Base-by-base conservation (phyloP, 2,888 invertebrate species). In the Trichogramma dendrolimi region DNA sequence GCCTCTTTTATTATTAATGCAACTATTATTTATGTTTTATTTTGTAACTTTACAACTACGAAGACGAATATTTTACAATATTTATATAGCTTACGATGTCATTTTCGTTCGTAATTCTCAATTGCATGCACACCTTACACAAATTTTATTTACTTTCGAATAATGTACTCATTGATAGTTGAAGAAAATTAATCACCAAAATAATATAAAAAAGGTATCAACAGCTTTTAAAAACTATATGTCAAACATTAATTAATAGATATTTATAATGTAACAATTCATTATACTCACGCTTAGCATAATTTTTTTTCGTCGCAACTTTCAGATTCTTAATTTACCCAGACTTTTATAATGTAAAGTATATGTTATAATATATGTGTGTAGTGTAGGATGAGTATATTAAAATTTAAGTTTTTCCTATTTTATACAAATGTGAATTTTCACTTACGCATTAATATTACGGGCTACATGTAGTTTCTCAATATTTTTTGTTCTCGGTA, bases 161-260 rank as follows among this genome's bases (percentile, higher is more conserved):
- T 50, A 51, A 44, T 49, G 44, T 48, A 42, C 53, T 44, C 56
- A 49, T 58, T 57, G 50, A 46, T 56, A 44, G 48, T 54, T 48
- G n/a, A 27, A 27, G 27, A 5, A 50, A 60, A 67, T 56, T 70
- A 73, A 70, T 72, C 66, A 72, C 72, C 67, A 66, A 67, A 68
- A 69, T 69, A 71, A 67, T 69, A 60, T 69, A 69, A 70, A 70
- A 63, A 70, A 69, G 63, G 64, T 67, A 67, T 68, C 70, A 77
- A 77, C 75, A 68, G 62, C 71, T 76, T 71, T 72, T 76, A 77
- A 75, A 77, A 58, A 68, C 75, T 76, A 49, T 57, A 27, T 27
- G 75, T 76, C 73, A 74, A 73, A 76, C 74, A 77, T 73, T 76
- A 27, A 27, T 27, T 27, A 27, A 27, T 27, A 27, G 27, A 27